Percentiles rank a stretch among this genome's conserved stretches.
Evolutionary conservation across 2,797 vertebrate genomes (phyloP).

Genomic region (Spizella passerina): DNA sequence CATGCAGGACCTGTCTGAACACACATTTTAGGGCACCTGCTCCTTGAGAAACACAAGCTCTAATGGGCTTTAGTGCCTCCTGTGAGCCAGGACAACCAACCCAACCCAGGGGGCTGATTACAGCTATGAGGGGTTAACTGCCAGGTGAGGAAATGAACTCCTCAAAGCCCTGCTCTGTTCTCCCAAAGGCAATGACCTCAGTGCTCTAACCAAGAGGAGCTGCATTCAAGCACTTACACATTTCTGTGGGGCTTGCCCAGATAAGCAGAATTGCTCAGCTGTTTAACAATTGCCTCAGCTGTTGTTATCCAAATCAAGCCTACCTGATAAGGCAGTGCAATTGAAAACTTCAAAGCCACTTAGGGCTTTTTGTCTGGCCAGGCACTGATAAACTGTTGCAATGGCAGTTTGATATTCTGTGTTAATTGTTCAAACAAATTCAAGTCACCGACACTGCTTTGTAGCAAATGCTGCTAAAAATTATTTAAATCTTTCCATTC

Average conservation of each 20-base stretch:
- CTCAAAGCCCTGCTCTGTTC: neutral
- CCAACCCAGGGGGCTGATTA: fast-evolving
- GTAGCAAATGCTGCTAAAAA: neutral
- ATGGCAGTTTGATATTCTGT: neutral
- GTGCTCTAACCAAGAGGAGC: neutral
- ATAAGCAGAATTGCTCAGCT: neutral
- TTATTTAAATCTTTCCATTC: neutral
- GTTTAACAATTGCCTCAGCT: neutral
- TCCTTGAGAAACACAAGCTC: neutral
- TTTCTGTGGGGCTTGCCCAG: neutral
- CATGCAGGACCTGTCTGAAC: neutral
- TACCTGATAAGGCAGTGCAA: neutral
- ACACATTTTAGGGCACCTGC: neutral
- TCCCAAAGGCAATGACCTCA: neutral
- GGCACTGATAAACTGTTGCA: neutral
- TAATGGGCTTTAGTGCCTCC: neutral
- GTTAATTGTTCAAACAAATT: neutral
- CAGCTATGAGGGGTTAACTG: neutral
- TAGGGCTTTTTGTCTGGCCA: neutral
- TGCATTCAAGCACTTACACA: neutral
- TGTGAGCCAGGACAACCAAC: neutral
- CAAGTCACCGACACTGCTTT: neutral
- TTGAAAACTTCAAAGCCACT: neutral
- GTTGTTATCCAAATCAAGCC: neutral
- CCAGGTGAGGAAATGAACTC: neutral